Evolutionary conservation across 2,113 vertebrate genomes (phyloP).

Genomic region (Poeciliopsis turrubarensis): DNA sequence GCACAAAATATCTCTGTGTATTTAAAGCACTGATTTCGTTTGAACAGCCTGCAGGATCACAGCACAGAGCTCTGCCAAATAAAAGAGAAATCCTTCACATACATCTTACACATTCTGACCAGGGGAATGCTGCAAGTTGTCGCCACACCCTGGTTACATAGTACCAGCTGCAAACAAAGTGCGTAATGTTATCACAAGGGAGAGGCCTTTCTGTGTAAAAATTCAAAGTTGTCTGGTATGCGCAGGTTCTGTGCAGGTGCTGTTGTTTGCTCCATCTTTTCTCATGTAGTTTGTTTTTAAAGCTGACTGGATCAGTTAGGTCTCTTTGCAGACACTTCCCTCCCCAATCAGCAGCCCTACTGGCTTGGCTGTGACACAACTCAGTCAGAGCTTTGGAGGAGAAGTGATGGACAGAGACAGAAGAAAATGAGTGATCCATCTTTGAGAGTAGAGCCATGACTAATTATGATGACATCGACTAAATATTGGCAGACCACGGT

Average conservation of each 20-base stretch:
- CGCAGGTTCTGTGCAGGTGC: too few relatives aligned
- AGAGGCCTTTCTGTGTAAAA: neutral
- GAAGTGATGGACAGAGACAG: slow-evolving; percentile 15
- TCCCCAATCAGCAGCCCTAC: neutral
- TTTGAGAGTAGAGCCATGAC: slow-evolving; percentile 24
- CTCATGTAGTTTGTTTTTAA: too few relatives aligned
- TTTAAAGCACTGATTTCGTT: neutral
- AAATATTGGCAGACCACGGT: slow-evolving; percentile 10
- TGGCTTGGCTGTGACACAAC: slow-evolving; percentile 9
- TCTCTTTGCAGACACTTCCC: neutral
- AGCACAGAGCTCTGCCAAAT: neutral
- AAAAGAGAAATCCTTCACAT: neutral
- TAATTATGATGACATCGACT: slow-evolving; percentile 38
- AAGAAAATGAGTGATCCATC: slow-evolving; percentile 22
- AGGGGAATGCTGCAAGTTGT: neutral
- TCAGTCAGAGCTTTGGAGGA: slow-evolving; percentile 20
- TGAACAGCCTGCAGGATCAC: neutral
- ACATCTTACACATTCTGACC: neutral
- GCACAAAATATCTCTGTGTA: neutral
- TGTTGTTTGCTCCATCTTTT: neutral
- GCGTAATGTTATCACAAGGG: neutral
- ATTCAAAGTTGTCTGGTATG: neutral
- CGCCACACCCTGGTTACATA: too few relatives aligned
- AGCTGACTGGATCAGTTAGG: too few relatives aligned
- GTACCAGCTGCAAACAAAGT: neutral